These are phyloP conservation scores for Megalurothrips usitatus DNA, from an alignment of 2,888 invertebrate species.

Conservation along the genomic window DNA sequence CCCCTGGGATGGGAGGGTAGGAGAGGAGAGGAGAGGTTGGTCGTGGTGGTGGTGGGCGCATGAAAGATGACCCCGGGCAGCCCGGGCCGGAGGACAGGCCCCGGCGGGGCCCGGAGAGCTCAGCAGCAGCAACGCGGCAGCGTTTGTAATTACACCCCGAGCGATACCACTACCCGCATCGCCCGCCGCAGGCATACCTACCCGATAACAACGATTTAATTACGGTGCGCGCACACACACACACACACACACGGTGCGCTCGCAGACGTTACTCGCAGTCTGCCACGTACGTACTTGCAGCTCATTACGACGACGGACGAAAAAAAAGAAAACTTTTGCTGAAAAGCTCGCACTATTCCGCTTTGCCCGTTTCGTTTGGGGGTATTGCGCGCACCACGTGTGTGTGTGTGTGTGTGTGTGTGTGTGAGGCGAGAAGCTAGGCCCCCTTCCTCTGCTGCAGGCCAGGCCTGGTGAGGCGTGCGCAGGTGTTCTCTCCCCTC, in stretches of 20 bases:
- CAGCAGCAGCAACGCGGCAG: no score
- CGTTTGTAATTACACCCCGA: no score
- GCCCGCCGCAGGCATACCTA: not conserved
- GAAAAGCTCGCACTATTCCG: no score
- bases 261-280: not conserved
- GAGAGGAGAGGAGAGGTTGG: no score
- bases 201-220: constrained; percentile 18
- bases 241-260: not conserved
- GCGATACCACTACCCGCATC: not conserved
- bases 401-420: no score
- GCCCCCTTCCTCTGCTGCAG: not conserved
- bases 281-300: not conserved
- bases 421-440: not conserved
- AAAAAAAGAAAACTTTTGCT: not conserved
- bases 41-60: no score
- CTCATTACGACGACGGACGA: constrained; percentile 3
- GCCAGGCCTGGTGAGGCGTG: not conserved
- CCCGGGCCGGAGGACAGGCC: no score
- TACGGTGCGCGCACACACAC: not conserved
- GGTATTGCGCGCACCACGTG: not conserved
- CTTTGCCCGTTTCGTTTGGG: no score
- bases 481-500: constrained; percentile 9
- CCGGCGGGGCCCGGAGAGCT: no score
- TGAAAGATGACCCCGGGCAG: no score
- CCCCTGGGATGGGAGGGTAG: no score